Percentiles rank a stretch among this genome's conserved stretches.
These are phyloP conservation scores for Sicus ferrugineus DNA, from an alignment of 2,888 invertebrate species.

Conservation along the genomic window DNA sequence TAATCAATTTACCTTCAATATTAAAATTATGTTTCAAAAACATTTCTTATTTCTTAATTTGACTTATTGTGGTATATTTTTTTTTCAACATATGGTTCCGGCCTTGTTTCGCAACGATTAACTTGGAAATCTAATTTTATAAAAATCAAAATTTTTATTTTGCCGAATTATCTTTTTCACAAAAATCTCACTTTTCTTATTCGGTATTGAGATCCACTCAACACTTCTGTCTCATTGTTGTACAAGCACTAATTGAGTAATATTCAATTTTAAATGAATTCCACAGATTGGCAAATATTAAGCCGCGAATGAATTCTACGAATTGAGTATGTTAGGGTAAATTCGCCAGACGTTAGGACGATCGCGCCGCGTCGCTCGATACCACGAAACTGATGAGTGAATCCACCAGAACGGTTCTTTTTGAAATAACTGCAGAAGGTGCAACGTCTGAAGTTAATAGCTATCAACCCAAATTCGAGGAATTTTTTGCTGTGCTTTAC, in stretches of 20 bases:
- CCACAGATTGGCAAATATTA: slow-evolving; percentile 35
- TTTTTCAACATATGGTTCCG: not conserved
- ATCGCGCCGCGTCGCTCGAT: slow-evolving; percentile 43
- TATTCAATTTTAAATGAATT: not conserved
- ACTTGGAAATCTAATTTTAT: too few relatives aligned
- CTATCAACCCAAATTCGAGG: slow-evolving; percentile 51
- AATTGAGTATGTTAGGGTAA: slow-evolving; percentile 33
- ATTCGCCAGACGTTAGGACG: slow-evolving; percentile 37
- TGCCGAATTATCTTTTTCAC: too few relatives aligned
- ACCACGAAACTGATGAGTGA: slow-evolving; percentile 51
- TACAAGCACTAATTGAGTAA: not conserved
- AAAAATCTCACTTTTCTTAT: slow-evolving; percentile 35
- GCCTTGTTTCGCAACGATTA: too few relatives aligned
- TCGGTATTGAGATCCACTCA: not conserved
- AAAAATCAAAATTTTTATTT: too few relatives aligned
- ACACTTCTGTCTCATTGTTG: not conserved
- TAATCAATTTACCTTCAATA: slow-evolving; percentile 37
- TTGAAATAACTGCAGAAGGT: slow-evolving; percentile 55
- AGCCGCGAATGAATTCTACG: slow-evolving; percentile 1
- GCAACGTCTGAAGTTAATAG: slow-evolving; percentile 44
- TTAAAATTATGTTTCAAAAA: slow-evolving; percentile 32
- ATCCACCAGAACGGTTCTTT: slow-evolving; percentile 45
- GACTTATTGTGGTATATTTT: not conserved
- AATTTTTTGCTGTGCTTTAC: slow-evolving; percentile 45
- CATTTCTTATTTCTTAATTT: slow-evolving; percentile 6